Conservation (phyloP, 1,140 invertebrate genomes). For the Orchestia grillus region DNA sequence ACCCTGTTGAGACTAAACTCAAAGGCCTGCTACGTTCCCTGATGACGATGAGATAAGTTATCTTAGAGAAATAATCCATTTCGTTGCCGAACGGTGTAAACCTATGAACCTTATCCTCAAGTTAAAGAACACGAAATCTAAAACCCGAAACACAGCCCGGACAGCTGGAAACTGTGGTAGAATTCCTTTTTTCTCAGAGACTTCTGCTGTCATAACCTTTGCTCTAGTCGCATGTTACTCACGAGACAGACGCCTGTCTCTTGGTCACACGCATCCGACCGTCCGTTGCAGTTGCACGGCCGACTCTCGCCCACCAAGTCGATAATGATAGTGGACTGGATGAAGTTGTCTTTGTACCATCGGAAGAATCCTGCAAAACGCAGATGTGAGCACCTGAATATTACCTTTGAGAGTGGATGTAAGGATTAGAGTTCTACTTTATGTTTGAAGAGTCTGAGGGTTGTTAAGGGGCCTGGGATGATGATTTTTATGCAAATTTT, state of each 20-base stretch:
- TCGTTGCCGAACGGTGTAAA: no score
- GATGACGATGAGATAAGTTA: no score
- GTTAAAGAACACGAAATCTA: no score
- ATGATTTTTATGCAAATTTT: not conserved
- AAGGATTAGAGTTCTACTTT: not conserved
- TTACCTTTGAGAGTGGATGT: not conserved
- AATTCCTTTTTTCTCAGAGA: no score
- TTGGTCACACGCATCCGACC: constrained; percentile 83
- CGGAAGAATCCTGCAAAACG: constrained; percentile 81
- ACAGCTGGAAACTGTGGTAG: no score
- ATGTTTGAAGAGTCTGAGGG: no score
- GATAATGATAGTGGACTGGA: constrained; percentile 76
- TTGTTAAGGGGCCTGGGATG: not conserved
- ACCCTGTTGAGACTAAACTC: no score
- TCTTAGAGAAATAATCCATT: no score
- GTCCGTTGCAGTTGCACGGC: constrained; percentile 86
- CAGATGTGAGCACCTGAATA: not conserved
- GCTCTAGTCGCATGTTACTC: constrained; percentile 68
- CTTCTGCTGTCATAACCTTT: no score
- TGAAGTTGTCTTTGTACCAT: constrained; percentile 75
- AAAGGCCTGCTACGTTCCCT: no score
- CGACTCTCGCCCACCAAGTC: constrained; percentile 84
- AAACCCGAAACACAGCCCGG: no score
- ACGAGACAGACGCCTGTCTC: constrained; percentile 89
- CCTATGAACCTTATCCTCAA: no score